Evolutionary conservation across 2,797 vertebrate species (phyloP).

Genomic region (Natrix natrix): DNA sequence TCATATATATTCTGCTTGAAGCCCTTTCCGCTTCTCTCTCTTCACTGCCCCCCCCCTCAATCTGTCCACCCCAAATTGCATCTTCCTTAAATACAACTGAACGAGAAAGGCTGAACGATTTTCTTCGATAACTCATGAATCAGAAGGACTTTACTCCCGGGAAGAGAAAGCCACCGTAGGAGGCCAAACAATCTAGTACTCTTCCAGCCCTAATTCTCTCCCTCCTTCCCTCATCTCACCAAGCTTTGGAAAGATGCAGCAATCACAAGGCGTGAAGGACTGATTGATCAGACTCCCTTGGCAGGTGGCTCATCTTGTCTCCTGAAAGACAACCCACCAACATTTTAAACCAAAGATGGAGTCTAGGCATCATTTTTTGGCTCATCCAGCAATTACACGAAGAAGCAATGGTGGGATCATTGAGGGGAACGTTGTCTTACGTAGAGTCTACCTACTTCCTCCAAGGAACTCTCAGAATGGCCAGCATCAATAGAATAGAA

Average conservation of each 20-base stretch:
- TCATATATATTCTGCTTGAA: background rate
- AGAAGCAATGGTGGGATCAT: background rate
- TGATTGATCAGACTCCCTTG: constrained; percentile 23
- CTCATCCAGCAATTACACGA: background rate
- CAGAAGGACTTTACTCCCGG: background rate
- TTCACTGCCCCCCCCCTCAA: background rate
- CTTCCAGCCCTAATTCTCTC: background rate
- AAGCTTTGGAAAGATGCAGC: constrained; percentile 19
- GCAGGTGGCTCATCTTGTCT: constrained; percentile 37
- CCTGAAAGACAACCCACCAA: background rate
- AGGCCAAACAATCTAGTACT: background rate
- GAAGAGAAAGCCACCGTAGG: constrained; percentile 4
- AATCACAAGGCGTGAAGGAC: constrained; percentile 32
- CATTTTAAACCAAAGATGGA: background rate
- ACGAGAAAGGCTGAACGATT: background rate
- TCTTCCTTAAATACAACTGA: background rate
- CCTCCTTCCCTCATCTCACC: background rate
- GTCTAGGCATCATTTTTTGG: background rate
- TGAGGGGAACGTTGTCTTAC: background rate
- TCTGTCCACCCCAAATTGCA: background rate
- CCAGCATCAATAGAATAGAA: too few species aligned
- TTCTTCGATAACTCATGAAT: background rate
- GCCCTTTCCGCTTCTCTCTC: background rate
- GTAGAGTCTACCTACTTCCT: background rate
- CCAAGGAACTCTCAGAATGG: background rate